These are phyloP conservation scores for Anoura caudifer DNA, from an alignment of 2,113 vertebrate species.

Conservation along the genomic window DNA sequence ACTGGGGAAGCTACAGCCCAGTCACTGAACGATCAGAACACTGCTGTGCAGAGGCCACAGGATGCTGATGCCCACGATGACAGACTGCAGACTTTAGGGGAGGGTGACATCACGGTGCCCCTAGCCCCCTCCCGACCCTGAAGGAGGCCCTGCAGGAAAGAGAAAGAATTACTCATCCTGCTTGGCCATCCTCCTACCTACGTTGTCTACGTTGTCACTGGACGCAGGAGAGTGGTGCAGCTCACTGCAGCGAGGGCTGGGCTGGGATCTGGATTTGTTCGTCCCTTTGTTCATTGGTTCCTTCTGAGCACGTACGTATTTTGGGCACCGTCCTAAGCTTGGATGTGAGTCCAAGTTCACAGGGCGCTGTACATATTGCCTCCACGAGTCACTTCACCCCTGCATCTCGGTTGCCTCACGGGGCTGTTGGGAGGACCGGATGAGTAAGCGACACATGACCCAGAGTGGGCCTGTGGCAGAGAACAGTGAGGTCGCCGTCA, in stretches of 20 bases:
- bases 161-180: background rate
- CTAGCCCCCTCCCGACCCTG: background rate
- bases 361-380: background rate
- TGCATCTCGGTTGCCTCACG: accelerated
- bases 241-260: background rate
- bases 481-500: accelerated
- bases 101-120: background rate
- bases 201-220: background rate
- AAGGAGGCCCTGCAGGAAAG: background rate
- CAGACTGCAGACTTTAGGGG: background rate
- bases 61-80: no score
- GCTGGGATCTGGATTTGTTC: background rate
- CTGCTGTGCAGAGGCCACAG: accelerated
- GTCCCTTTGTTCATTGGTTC: background rate
- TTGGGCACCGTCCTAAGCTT: background rate
- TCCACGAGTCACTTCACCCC: background rate
- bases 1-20: background rate
- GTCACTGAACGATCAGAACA: background rate
- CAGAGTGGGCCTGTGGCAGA: accelerated
- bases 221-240: no score
- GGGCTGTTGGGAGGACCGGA: background rate
- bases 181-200: background rate
- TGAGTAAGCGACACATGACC: background rate
- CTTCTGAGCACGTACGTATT: background rate
- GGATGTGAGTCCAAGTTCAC: background rate